Base-by-base conservation (phyloP, 2,797 vertebrate genomes). In the Sebastes ruberrimus region DNA sequence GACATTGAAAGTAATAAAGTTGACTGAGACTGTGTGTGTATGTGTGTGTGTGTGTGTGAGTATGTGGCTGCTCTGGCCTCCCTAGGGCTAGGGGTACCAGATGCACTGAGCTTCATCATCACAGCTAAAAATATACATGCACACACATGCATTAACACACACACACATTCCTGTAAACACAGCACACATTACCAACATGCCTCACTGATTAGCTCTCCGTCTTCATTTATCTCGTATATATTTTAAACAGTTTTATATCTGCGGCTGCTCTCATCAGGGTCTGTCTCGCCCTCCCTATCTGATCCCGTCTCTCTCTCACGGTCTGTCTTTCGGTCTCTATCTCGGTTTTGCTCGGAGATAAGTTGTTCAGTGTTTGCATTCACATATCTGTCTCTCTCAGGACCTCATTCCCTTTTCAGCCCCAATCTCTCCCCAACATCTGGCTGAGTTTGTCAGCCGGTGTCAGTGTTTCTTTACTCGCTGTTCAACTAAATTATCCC, bases 11-110 rank as follows among this genome's bases (percentile, higher is more conserved):
- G 59, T 76, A 59, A 76, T 73, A 71, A 74, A 64, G 61, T 71
- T 46, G 42, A 46, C 42, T 46, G 42, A 46, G 42, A 46, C 53
- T 65, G 52, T 65, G 65, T 35, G 33, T 13, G 2, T 35, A 1
- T 33, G 32, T 10, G 1, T 33, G 30, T 32, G 8, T 33, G 32
- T 9, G 30, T 3, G 30, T 32, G 32, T 5, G 69, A 64, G 66
- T 60, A 49, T 32, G 65, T 74, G 72, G 64, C 5, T 57, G 13
- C 71, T 79, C 67, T 68, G 59, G 56, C 85, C 65, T 93, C 92
- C 93, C 92, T 76, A 7, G 86, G 91, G 94, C 90, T 64, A 78
- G 65, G 82, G 89, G 89, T 88, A 93, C 92, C 94, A 94, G 93
- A 94, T 94, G 93, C 90, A 92, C 85, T 76, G 74, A 87, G 86